phyloP scores from a whole-genome alignment of 2,888 invertebrate species.

The Melipona bicolor region DNA sequence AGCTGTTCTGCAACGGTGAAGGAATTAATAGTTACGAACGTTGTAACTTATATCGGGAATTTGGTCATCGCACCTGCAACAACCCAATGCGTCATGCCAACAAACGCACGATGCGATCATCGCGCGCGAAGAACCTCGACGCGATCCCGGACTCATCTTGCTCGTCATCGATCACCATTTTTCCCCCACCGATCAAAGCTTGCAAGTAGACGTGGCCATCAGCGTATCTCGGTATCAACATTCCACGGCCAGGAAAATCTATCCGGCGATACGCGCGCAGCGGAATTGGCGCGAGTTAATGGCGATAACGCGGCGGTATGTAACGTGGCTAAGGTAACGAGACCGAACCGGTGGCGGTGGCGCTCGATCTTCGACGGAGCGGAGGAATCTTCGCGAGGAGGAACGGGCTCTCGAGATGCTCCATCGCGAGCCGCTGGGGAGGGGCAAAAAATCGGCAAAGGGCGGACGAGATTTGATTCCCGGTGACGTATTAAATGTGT shows the following conservation, averaged over 20 bases:
- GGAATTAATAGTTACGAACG: neutral
- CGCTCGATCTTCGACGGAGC: conserved; percentile 7
- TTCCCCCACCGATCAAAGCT: conserved; percentile 14
- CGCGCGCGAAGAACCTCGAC: neutral
- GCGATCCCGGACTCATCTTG: neutral
- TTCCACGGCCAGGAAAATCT: conserved; percentile 8
- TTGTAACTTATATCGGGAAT: too few species aligned
- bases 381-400: conserved; percentile 36
- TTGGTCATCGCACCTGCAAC: neutral
- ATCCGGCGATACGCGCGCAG: conserved; percentile 3
- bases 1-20: too few species aligned
- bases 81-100: neutral
- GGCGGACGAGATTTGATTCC: conserved; percentile 79
- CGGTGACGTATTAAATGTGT: conserved; percentile 82
- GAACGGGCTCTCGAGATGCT: conserved; percentile 21
- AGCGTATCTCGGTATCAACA: conserved; percentile 11
- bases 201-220: conserved; percentile 7
- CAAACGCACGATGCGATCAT: neutral
- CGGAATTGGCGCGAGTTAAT: conserved; percentile 10
- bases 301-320: conserved; percentile 21
- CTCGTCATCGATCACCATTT: conserved; percentile 16
- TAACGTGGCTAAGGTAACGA: conserved; percentile 31
- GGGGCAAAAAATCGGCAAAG: conserved; percentile 74
- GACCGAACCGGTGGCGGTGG: neutral
- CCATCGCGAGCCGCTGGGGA: conserved; percentile 55